Evolutionary conservation across 1,140 invertebrate genomes (phyloP).

Genomic region (Saxidomus purpurata): DNA sequence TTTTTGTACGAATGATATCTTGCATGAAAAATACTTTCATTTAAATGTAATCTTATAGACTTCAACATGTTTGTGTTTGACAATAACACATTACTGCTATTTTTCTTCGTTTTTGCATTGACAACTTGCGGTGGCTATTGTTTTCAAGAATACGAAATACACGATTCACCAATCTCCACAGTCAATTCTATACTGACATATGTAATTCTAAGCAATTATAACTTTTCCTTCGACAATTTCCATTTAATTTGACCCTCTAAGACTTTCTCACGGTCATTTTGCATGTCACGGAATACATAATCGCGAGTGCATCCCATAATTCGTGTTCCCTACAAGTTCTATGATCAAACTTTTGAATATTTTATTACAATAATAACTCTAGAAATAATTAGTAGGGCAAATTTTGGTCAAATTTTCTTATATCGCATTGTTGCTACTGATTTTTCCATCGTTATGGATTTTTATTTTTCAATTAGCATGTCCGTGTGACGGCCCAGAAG

Average conservation of each 20-base stretch:
- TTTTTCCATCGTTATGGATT: constrained; percentile 27
- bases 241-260: neutral
- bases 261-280: constrained; percentile 11
- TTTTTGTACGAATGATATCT: too few species aligned
- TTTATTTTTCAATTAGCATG: constrained; percentile 54
- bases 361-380: constrained; percentile 56
- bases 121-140: too few species aligned
- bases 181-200: too few species aligned
- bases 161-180: too few species aligned
- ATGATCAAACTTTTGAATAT: constrained; percentile 48
- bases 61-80: too few species aligned
- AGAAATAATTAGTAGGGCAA: constrained; percentile 45
- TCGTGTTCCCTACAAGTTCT: neutral
- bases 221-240: neutral
- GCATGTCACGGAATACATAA: neutral
- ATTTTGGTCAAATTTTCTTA: constrained; percentile 27
- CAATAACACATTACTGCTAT: too few species aligned
- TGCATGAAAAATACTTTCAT: too few species aligned
- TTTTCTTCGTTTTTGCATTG: too few species aligned
- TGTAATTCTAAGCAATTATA: neutral
- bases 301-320: neutral
- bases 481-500: neutral
- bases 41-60: too few species aligned
- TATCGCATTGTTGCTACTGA: neutral
- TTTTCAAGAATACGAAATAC: too few species aligned